A percentile compares a stretch with the other conserved stretches of the same genome.
Conservation (phyloP, 2,113 vertebrate genomes). For the Fulica atra region DNA sequence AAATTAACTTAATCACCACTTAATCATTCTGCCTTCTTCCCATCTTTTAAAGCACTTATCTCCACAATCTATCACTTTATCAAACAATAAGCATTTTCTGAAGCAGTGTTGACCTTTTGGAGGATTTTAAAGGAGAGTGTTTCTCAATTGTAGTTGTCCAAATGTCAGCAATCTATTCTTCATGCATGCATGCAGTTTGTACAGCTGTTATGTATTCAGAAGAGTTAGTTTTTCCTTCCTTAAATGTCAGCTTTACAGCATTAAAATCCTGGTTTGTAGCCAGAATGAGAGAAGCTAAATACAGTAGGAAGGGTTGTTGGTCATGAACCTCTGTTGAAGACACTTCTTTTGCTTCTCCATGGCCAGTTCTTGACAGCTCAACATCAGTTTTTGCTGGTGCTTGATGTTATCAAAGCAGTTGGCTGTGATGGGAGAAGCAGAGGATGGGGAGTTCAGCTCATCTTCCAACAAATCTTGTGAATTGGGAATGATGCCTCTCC, state of each 20-base stretch:
- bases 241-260: background rate
- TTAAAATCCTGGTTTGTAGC: background rate
- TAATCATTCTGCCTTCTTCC: background rate
- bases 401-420: background rate
- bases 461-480: background rate
- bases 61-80: background rate
- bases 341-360: background rate
- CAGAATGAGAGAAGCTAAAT: background rate
- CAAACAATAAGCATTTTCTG: background rate
- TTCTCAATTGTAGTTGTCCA: background rate
- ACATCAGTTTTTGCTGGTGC: background rate
- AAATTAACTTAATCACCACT: background rate
- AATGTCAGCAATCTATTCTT: background rate
- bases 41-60: background rate
- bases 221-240: background rate
- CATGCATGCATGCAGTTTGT: background rate
- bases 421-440: background rate
- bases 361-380: background rate
- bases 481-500: background rate
- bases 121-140: background rate
- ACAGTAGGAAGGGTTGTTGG: rapidly evolving
- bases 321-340: background rate
- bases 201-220: background rate
- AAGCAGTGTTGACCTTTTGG: background rate
- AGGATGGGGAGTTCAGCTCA: background rate